Evolutionary conservation across 2,888 invertebrate species (phyloP), one percentile per base, ranked within the genome.

Genomic region (Tetragnatha montana): DNA sequence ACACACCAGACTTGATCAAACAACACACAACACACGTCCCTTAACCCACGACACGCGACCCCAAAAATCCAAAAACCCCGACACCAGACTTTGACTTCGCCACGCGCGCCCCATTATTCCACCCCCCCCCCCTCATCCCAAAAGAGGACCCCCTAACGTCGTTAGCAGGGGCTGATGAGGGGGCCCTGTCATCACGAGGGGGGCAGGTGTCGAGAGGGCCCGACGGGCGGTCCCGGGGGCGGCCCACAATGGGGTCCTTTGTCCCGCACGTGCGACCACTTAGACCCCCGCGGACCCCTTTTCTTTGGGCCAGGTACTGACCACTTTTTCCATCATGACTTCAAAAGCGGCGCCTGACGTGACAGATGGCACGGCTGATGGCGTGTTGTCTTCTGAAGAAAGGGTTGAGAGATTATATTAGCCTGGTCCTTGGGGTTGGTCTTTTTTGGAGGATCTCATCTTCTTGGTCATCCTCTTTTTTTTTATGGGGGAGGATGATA

Each of bases 191-290:
- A 47, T 17, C 49, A 7, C 19, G 22, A 51, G 21, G 74, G 47
- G 74, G 74, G 89, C 89, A 89, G 89, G 89, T 89, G 89, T 87
- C 87, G 87, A 79, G 81, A 51, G 17, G 75, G 70, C 81, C 85
- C 81, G 22, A 70, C 85, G 76, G 85, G 85, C n/a, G 85, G 89
- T 84, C 88, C 82, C 47, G 10, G 49, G 51, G 19, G 50, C 76
- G 22, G 47, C 12, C 78, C 22, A 86, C 80, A 86, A 86, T 73
- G 79, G 80, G 50, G 19, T 69, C 75, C 76, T 82, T 78, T 84
- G 80, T 85, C 81, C 50, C 68, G 89, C 89, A 89, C 89, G 89
- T 89, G 89, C 86, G 19, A 68, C 86, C 86, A 89, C 86, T 86
- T 89, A 86, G 86, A 86, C 86, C 80, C 79, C 83, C 88, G 21